Conservation (phyloP, 2,113 vertebrate species). For the Gnathonemus longibarbis region DNA sequence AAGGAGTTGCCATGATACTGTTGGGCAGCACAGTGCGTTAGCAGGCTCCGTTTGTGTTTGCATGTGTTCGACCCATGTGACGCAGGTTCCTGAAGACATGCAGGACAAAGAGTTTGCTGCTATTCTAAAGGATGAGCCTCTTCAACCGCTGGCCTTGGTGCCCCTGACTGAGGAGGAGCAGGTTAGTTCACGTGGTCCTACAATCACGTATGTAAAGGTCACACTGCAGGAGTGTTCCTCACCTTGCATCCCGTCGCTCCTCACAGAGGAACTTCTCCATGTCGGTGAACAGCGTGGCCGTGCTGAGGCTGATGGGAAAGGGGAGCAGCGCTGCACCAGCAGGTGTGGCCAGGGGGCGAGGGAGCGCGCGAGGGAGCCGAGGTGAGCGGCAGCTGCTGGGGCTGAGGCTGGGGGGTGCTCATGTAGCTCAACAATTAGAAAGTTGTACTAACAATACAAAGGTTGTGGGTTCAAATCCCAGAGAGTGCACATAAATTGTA, state of each 20-base stretch:
- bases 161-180: slow-evolving; percentile 71
- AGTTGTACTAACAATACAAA: not conserved
- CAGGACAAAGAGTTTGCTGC: slow-evolving; percentile 68
- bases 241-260: not conserved
- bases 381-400: slow-evolving; percentile 41
- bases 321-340: slow-evolving; percentile 50
- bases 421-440: not conserved
- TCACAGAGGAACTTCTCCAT: slow-evolving; percentile 73
- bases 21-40: not conserved
- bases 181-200: slow-evolving; percentile 36
- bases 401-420: not conserved
- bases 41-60: not conserved
- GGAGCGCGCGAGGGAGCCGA: slow-evolving; percentile 61
- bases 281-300: slow-evolving; percentile 72
- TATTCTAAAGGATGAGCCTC: slow-evolving; percentile 64
- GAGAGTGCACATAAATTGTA: not conserved
- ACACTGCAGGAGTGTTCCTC: not conserved
- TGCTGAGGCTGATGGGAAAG: slow-evolving; percentile 73
- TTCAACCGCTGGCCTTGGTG: slow-evolving; percentile 64
- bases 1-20: too few species aligned
- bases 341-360: slow-evolving; percentile 58
- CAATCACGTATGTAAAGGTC: not conserved
- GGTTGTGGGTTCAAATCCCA: not conserved
- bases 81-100: slow-evolving; percentile 65
- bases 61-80: not conserved